Conservation (phyloP, 2,888 invertebrate genomes). For the Noctua janthe region DNA sequence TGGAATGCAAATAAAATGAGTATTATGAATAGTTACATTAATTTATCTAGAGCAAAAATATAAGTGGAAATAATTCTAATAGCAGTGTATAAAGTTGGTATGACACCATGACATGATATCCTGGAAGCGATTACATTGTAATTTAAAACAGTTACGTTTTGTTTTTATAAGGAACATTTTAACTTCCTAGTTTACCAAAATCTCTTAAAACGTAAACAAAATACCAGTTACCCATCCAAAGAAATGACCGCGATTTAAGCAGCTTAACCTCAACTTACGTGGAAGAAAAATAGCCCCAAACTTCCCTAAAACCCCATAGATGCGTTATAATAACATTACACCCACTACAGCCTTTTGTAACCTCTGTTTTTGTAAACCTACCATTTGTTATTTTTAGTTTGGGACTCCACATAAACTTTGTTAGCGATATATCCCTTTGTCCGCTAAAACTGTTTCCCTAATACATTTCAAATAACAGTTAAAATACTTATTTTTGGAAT, state of each 20-base stretch:
- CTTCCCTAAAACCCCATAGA: neutral
- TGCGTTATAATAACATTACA: neutral
- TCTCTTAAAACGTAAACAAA: neutral
- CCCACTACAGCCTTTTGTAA: neutral
- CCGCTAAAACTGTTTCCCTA: neutral
- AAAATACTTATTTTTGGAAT: neutral
- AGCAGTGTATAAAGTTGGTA: neutral
- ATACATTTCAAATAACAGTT: conserved; percentile 1
- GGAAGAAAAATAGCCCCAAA: neutral
- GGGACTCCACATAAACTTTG: neutral
- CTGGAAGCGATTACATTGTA: neutral
- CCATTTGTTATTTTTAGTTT: conserved; percentile 10
- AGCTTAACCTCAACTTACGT: neutral
- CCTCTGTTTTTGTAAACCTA: conserved; percentile 1
- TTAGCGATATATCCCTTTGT: neutral
- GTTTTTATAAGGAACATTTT: neutral
- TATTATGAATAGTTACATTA: too few species aligned
- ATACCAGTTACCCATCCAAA: neutral
- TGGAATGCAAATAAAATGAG: too few species aligned
- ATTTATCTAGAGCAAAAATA: neutral
- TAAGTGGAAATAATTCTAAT: neutral
- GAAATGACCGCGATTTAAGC: neutral
- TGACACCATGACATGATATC: neutral
- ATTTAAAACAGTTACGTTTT: neutral
- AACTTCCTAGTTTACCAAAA: neutral